Evolutionary conservation across 2,113 vertebrate genomes (phyloP).

Genomic region (Megatriorchis doriae): DNA sequence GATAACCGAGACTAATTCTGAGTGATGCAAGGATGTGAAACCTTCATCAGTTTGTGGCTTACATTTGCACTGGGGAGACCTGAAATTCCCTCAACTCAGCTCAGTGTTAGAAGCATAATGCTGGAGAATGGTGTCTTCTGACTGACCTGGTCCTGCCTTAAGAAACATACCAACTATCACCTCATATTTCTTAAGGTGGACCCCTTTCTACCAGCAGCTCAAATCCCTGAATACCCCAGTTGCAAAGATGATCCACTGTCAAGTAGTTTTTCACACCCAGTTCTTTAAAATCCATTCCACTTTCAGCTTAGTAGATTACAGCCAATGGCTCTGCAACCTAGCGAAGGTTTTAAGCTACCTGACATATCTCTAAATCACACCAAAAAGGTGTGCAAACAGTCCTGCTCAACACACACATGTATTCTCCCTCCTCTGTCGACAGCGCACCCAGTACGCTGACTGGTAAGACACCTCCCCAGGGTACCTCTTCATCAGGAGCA

Average conservation of each 20-base stretch:
- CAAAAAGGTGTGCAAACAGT: neutral
- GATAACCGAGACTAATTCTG: neutral
- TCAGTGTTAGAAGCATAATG: neutral
- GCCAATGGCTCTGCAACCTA: neutral
- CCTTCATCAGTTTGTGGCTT: neutral
- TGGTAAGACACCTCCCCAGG: neutral
- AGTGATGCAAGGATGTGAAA: conserved; percentile 47
- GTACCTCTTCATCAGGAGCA: neutral
- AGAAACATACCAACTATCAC: neutral
- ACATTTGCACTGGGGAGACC: neutral
- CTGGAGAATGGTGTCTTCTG: neutral
- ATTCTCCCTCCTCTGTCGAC: neutral
- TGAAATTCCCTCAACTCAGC: neutral
- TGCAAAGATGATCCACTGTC: neutral
- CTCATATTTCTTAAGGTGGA: neutral
- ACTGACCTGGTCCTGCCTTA: neutral
- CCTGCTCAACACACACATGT: accelerated
- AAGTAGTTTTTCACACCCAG: neutral
- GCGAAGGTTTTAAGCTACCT: neutral
- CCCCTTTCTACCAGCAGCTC: neutral
- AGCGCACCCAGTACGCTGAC: accelerated
- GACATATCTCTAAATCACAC: neutral
- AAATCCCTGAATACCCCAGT: neutral
- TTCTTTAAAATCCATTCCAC: neutral
- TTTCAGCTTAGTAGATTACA: neutral